phyloP scores from a whole-genome alignment of 2,888 invertebrate species.

The Aradus depressus region DNA sequence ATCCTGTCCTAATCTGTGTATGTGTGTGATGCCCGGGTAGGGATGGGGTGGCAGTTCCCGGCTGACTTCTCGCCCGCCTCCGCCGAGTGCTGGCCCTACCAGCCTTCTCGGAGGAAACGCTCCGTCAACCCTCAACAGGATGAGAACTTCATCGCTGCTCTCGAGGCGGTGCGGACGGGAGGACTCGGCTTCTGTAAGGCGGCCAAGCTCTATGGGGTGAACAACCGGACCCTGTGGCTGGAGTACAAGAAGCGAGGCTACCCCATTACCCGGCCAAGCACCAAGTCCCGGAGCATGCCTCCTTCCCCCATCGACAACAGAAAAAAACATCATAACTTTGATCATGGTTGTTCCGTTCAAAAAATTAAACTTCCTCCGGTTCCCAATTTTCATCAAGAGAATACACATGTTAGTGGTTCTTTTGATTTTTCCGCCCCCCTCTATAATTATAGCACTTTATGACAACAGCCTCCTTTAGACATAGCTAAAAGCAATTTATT shows the following conservation, averaged over 20 bases:
- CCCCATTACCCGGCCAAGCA: constrained; percentile 65
- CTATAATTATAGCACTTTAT: constrained; percentile 25
- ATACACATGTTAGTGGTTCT: constrained; percentile 5
- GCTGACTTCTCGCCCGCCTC: constrained; percentile 12
- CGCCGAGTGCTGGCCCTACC: constrained; percentile 11
- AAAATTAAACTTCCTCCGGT: constrained; percentile 24
- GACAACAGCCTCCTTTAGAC: constrained; percentile 26
- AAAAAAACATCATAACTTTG: constrained; percentile 8
- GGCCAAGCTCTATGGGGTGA: constrained; percentile 70
- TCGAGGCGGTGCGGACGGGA: constrained; percentile 71
- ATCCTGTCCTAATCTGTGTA: constrained; percentile 23
- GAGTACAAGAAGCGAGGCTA: constrained; percentile 77
- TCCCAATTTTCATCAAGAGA: constrained; percentile 10
- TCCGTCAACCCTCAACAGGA: constrained; percentile 68
- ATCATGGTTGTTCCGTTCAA: constrained; percentile 19
- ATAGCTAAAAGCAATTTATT: constrained; percentile 23
- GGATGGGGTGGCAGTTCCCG: constrained; percentile 25
- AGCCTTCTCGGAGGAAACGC: constrained; percentile 43
- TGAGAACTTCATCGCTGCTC: constrained; percentile 67
- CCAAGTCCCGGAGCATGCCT: constrained; percentile 49
- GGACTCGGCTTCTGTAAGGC: constrained; percentile 80
- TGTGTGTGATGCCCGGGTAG: constrained; percentile 18
- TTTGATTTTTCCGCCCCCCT: constrained; percentile 18
- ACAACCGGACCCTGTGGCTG: constrained; percentile 73
- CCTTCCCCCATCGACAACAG: constrained; percentile 8